Percentiles rank a stretch among this genome's conserved stretches.
Evolutionary conservation across 1,140 invertebrate species (phyloP).

Genomic region (Drosophila sp.): DNA sequence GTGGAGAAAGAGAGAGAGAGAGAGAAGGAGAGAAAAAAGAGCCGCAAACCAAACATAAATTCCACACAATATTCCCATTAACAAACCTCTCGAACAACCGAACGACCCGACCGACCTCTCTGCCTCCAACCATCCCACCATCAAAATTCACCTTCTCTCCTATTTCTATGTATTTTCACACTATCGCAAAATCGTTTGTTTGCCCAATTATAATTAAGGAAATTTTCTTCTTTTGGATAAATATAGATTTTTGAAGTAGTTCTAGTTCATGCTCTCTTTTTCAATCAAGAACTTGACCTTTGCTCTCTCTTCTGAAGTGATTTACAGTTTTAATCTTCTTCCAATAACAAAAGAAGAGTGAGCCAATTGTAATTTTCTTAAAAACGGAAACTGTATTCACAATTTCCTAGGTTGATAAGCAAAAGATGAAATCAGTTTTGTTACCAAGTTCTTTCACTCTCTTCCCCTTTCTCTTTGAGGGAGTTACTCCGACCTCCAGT

Average conservation of each 20-base stretch:
- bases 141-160: background rate
- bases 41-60: constrained; percentile 42
- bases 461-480: too few species aligned
- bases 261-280: background rate
- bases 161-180: constrained; percentile 39
- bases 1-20: constrained; percentile 14
- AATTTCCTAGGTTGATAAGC: too few species aligned
- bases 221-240: constrained; percentile 13
- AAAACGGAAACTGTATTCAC: too few species aligned
- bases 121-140: background rate
- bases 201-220: constrained; percentile 17
- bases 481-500: too few species aligned
- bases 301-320: background rate
- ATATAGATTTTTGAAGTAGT: background rate
- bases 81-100: constrained; percentile 14
- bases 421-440: too few species aligned
- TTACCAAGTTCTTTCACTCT: too few species aligned
- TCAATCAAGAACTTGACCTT: background rate
- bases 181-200: constrained; percentile 16
- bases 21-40: constrained; percentile 23
- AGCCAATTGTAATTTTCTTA: background rate
- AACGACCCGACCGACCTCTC: constrained; percentile 5
- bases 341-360: background rate
- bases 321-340: background rate
- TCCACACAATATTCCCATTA: constrained; percentile 41